Evolutionary conservation across 2,888 invertebrate genomes (phyloP), one percentile per base, ranked within the genome.

Genomic region (Drosophila merina): DNA sequence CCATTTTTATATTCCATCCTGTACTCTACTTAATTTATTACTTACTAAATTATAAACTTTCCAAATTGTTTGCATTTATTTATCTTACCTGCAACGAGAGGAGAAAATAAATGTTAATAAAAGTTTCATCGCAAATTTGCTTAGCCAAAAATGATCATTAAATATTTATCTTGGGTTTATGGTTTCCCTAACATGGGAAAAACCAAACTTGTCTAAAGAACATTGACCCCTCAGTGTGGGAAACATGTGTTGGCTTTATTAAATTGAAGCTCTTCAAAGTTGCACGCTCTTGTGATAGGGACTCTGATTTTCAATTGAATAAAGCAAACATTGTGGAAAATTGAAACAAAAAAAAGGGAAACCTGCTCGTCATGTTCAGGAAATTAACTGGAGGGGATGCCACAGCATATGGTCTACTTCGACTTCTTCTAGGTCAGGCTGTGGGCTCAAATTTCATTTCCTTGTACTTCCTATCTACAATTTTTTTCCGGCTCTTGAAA

Each of bases 401-500:
- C 3, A 26, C 50, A 62, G 51, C 72, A 72, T 73, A 54, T 73
- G 73, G 73, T 55, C 72, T 25, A 44, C 44, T 54, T 57, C 30
- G 58, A 51, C 56, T 67, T 55, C 71, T 68, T 72, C 54, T 79
- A 72, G 75, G 81, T 72, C 81, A 84, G 55, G 45, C 57, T 52
- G 33, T 59, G 47, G 57, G 62, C 52, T 69, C 68, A 40, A 38
- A 74, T 75, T 70, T 74, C 70, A 85, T 87, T 84, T 85, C 75
- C 82, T 77, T 50, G 55, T 49, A 72, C 68, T 85, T 82, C 74
- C 86, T 75, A 57, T 44, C 44, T 26, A 20, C 45, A 49, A 51
- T 45, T 48, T 54, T 54, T 55, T 25, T 36, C 47, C 20, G 25
- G 38, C 26, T 59, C 66, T 52, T 59, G 69, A 69, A 60, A 66